Base-by-base conservation (phyloP, 1,140 invertebrate genomes). In the Coptotermes formosanus region DNA sequence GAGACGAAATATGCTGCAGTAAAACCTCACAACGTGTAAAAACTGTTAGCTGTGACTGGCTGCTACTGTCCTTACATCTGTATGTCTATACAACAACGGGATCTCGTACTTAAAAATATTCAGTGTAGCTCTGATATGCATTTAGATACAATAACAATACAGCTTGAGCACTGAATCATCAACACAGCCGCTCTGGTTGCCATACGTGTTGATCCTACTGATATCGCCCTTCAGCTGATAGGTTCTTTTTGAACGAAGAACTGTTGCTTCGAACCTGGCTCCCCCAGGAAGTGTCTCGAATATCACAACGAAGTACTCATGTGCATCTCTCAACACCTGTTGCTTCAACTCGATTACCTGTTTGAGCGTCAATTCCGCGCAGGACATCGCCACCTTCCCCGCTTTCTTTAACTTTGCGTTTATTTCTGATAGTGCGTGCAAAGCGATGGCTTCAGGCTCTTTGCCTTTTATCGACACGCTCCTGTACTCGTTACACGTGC, bases 401-500 rank as follows among this genome's bases (percentile, higher is more conserved):
- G 75, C 90, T 87, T 48, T 87, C 38, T 43, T 16, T 14, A 89
- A 85, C 85, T 89, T 89, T 86, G 87, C 86, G 64, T 90, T 87
- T 86, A 89, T 88, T 86, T 90, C 88, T 48, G 88, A 88, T 6
- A 94, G 89, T 3, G 92, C 90, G 48, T 89, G 92, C 64, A 92
- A 90, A 0, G 88, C 89, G 14, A 93, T 91, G 48, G 90, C 89
- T 0, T 88, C 84, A 2, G 92, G 91, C 21, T 91, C 89, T 69
- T 89, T 88, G 64, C 92, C 90, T 25, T 90, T 90, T 1, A 89
- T 88, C 23, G 91, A 90, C 32, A 92, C 88, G 0, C 89, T 87
- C 30, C 90, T 89, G 86, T 93, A 94, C 0, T 91, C 89, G 30
- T 92, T 92, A 87, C 96, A 97, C 9, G 94, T 94, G 89, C 96